Evolutionary conservation across 2,888 invertebrate species (phyloP), one percentile per base, ranked within the genome.

Genomic region (Platynereis dumerilii): DNA sequence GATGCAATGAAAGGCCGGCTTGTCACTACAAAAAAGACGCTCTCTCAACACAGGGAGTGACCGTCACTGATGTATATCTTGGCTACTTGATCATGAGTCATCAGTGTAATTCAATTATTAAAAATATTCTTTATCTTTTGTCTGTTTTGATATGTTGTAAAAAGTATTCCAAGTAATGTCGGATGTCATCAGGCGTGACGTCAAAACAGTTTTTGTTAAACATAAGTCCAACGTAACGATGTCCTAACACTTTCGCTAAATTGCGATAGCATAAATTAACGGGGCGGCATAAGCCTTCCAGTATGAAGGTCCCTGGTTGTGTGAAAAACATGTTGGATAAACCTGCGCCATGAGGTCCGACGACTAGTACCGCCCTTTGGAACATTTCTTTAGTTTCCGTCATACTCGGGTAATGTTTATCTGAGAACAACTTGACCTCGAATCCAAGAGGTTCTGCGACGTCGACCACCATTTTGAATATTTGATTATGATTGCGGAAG

Each of bases 321-420:
- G 7, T 48, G 48, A 48, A n/a, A 48, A 48, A 48, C 48, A 48
- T 22, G 22, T 48, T 48, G 3, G 48, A n/a, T 3, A 48, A n/a
- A n/a, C 48, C 48, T 12, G 48, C 48, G 17, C 48, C 48, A 22
- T 48, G 48, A 22, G 48, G 48, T 22, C 48, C 48, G 20, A 48
- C 48, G 3, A 48, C n/a, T 3, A 22, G 20, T 10, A 48, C n/a
- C 5, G 48, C 48, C 5, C 48, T 5, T n/a, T 48, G n/a, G n/a
- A 48, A 48, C 48, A 48, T 48, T 48, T n/a, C 48, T n/a, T 20
- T 22, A 22, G 48, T 22, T 5, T 48, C 22, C 7, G 5, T 7
- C 7, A 48, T 7, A 20, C 20, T n/a, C 5, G 48, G 48, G 48
- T 10, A 5, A 5, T 5, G 48, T n/a, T n/a, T n/a, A n/a, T 48